Base-by-base conservation (phyloP, 2,888 invertebrate species). In the Athalia rosae region DNA sequence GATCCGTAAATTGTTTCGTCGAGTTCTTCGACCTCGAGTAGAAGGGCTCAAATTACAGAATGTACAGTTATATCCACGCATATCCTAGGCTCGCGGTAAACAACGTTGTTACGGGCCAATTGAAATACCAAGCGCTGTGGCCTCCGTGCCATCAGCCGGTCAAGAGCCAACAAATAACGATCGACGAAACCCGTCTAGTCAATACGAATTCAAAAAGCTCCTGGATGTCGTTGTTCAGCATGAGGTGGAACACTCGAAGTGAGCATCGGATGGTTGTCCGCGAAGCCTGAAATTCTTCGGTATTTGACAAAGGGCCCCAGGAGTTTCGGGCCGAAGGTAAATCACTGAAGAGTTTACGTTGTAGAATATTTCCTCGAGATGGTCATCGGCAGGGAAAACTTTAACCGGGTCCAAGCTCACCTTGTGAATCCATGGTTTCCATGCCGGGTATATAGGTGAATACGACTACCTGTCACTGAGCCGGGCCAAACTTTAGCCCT, bases 41-140 rank as follows among this genome's bases (percentile, higher is more conserved):
- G 28, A 28, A 28, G 28, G 28, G 28, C 28, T 28, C 28, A 28
- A 28, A 28, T 28, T 28, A 28, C 28, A 28, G 28, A 28, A 28
- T 28, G 45, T 45, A n/a, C 62, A 11, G 61, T 8, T 15, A n/a
- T 11, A 9, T 45, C 13, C 13, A 13, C 11, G 43, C 62, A 62
- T 43, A 41, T 15, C 47, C 8, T n/a, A 7, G 45, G 7, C 47
- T 13, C 45, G n/a, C 64, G 64, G 64, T 45, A 64, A 64, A 64
- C 47, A 64, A 47, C 45, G 45, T n/a, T 13, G 47, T 64, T 64
- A 64, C 45, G 47, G 47, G 13, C 64, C 45, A 64, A 64, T 64
- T 13, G 47, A 64, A 64, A 47, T 64, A 15, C 13, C 13, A 13
- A 64, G 45, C 45, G 28, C 63, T 45, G 63, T 15, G 47, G 45